These are phyloP conservation scores for Aethes cnicana DNA, from an alignment of 2,888 invertebrate genomes.

Conservation along the genomic window DNA sequence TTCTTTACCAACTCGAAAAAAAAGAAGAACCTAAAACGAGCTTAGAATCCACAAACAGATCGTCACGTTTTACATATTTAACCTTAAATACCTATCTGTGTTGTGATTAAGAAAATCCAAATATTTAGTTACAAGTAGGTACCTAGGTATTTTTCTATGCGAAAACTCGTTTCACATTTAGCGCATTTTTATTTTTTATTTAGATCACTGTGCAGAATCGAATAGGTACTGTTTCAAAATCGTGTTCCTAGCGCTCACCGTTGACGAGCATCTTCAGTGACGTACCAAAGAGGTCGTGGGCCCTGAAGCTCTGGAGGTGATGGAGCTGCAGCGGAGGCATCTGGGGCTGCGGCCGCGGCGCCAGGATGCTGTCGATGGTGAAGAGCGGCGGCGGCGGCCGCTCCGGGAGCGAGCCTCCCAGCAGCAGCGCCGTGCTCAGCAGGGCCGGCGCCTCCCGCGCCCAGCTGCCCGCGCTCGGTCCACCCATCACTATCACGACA, in stretches of 20 bases:
- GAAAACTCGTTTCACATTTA: no score
- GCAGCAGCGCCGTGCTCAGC: conserved; percentile 78
- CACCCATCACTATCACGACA: conserved; percentile 39
- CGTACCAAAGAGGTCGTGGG: conserved; percentile 92
- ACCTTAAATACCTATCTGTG: no score
- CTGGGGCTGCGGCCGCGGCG: conserved; percentile 85
- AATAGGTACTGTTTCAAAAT: no score
- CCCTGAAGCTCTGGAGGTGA: conserved; percentile 85
- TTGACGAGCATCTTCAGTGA: conserved; percentile 37
- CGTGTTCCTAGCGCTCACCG: conserved; percentile 23
- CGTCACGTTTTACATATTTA: no score
- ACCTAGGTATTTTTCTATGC: no score
- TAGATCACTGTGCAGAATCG: no score
- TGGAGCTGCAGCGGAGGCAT: conserved; percentile 81
- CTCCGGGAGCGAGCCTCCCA: conserved; percentile 74
- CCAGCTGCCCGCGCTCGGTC: conserved; percentile 49
- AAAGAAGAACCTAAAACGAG: no score
- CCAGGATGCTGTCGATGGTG: conserved; percentile 93
- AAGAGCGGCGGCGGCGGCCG: conserved; percentile 84
- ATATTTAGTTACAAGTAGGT: no score
- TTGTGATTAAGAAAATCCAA: no score
- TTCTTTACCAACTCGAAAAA: no score
- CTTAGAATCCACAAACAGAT: no score
- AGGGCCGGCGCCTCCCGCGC: conserved; percentile 73
- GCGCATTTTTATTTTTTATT: no score